Base-by-base conservation (phyloP, 2,888 invertebrate species). In the Brassicogethes aeneus region DNA sequence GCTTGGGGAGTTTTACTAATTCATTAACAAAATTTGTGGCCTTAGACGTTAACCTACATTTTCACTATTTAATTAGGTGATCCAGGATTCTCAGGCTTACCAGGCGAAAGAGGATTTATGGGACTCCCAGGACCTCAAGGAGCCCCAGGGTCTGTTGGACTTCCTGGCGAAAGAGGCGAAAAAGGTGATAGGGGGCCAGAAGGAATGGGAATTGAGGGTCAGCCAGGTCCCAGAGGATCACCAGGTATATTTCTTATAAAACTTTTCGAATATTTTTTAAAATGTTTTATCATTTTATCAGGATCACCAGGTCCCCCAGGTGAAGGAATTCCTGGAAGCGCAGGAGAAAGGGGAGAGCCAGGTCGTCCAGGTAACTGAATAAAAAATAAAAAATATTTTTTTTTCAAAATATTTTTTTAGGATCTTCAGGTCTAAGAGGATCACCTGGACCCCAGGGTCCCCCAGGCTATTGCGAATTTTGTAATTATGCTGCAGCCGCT, bases 151-250 rank as follows among this genome's bases (percentile, higher is more conserved):
- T 65, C 67, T 7, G 65, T 68, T 1, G 88, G 87, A 1, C 59
- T 67, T 0, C 60, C 70, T 3, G 85, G 86, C 1, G 79, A 79
- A 50, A 73, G 76, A 47, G 86, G 86, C 0, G 80, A 81, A 42
- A 84, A 81, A 57, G 89, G 89, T 0, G 85, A 85, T 13, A 69
- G 79, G 51, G 81, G 75, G 17, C 69, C 74, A 0, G 79, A 83
- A 57, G 90, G 89, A 0, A 67, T 81, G 2, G 87, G 89, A 0
- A 57, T 78, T 12, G 83, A 83, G 55, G 90, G 90, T 1, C 76
- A 79, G 1, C 72, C 77, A 39, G 90, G 91, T 2, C 77, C 77
- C 1, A 72, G 77, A 47, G 90, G 90, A 33, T 56, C 70, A 40
- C 74, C 76, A 66, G 85, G 85, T 80, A 66, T 55, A 30, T n/a